Evolutionary conservation across 2,888 invertebrate species (phyloP).

Genomic region (Cosmia pyralina): DNA sequence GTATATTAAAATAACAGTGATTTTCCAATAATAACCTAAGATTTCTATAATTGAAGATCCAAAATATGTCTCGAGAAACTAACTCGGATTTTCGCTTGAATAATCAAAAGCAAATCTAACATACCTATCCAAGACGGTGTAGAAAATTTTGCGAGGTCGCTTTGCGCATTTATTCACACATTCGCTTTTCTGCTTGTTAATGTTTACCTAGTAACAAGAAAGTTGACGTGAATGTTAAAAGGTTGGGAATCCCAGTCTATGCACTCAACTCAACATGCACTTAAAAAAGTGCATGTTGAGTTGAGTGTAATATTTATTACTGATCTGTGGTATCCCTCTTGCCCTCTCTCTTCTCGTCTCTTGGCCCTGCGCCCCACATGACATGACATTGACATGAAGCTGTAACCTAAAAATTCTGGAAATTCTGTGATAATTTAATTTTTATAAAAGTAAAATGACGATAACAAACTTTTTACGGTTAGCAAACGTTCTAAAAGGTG

Average conservation of each 20-base stretch:
- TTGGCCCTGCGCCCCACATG: not conserved
- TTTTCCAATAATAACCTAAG: too few relatives aligned
- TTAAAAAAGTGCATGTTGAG: too few relatives aligned
- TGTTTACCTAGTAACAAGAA: too few relatives aligned
- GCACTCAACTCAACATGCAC: not conserved
- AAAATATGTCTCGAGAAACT: too few relatives aligned
- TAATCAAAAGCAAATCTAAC: not conserved
- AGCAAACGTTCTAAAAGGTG: slow-evolving; percentile 72
- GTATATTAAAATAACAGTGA: too few relatives aligned
- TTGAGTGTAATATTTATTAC: too few relatives aligned
- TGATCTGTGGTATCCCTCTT: slow-evolving; percentile 15
- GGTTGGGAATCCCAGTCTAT: not conserved
- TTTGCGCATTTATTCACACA: not conserved
- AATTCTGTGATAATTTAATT: slow-evolving; percentile 72
- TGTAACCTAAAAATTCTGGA: slow-evolving; percentile 70
- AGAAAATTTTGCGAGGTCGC: not conserved
- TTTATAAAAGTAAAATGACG: slow-evolving; percentile 77
- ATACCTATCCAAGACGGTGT: too few relatives aligned
- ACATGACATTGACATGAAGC: slow-evolving; percentile 64
- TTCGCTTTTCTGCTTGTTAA: too few relatives aligned
- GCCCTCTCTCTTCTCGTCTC: not conserved
- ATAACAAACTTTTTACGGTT: slow-evolving; percentile 79
- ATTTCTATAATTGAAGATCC: too few relatives aligned
- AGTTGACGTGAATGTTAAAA: not conserved
- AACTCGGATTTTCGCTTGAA: not conserved